A percentile compares a stretch with the other conserved stretches of the same genome.
Conservation (phyloP, 2,797 vertebrate species). For the Sebastiscus tertius region DNA sequence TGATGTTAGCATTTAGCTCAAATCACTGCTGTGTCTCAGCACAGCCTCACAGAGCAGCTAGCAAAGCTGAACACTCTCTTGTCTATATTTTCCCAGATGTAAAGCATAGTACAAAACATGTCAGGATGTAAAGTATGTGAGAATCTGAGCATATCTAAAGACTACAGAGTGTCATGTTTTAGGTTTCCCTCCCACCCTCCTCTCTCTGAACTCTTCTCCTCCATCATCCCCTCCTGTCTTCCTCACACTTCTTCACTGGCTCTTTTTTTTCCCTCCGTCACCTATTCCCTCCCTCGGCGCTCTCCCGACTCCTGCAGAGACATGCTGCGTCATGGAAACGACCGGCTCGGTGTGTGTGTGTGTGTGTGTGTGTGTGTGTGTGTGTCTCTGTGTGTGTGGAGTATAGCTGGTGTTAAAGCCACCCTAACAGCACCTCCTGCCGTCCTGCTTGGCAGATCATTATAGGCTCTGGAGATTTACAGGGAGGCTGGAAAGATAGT, state of each 20-base stretch:
- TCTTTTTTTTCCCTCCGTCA: slow-evolving; percentile 46
- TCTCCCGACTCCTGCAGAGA: slow-evolving; percentile 66
- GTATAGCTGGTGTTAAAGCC: slow-evolving; percentile 58
- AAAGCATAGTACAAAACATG: not conserved
- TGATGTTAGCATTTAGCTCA: no score
- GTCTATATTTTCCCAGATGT: not conserved
- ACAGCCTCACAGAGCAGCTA: no score
- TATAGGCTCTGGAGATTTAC: slow-evolving; percentile 52
- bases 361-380: slow-evolving; percentile 1
- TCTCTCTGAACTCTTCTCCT: slow-evolving; percentile 36
- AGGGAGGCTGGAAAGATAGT: slow-evolving; percentile 20
- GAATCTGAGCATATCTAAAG: not conserved
- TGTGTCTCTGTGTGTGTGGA: slow-evolving; percentile 5
- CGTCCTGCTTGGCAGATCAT: slow-evolving; percentile 63
- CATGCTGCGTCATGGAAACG: slow-evolving; percentile 81
- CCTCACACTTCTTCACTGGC: slow-evolving; percentile 38
- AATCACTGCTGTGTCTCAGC: no score
- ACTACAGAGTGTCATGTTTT: not conserved
- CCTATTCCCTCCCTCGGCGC: slow-evolving; percentile 64
- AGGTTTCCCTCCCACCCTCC: slow-evolving; percentile 7
- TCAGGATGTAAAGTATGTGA: not conserved
- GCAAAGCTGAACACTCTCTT: not conserved
- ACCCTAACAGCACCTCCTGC: slow-evolving; percentile 77
- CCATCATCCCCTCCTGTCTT: slow-evolving; percentile 27
- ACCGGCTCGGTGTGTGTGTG: slow-evolving; percentile 7